Percentiles rank a stretch among this genome's conserved stretches.
phyloP scores from a whole-genome alignment of 2,888 invertebrate species.

The Chloroclystis v-ata region DNA sequence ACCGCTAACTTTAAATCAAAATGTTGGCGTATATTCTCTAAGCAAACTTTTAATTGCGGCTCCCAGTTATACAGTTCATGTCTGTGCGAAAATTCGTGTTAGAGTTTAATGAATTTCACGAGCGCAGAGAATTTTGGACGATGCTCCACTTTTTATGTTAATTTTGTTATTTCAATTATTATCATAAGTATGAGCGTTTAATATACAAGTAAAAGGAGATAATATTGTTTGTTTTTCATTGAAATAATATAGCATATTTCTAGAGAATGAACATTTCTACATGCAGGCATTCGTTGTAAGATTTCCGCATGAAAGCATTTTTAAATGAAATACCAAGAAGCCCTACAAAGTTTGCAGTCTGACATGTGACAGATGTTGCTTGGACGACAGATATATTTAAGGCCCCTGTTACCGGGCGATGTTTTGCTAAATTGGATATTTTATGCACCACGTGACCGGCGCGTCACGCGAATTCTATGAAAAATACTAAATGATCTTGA shows the following conservation, averaged over 20 bases:
- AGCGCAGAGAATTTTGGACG: constrained; percentile 44
- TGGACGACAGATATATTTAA: constrained; percentile 8
- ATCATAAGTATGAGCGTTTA: neutral
- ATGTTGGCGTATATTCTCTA: constrained; percentile 62
- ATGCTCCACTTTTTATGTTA: constrained; percentile 26
- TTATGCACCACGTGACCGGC: no score
- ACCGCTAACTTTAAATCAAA: constrained; percentile 70
- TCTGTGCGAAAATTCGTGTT: constrained; percentile 61
- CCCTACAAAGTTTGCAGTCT: constrained; percentile 9
- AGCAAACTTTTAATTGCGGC: constrained; percentile 73
- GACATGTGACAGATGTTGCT: constrained; percentile 13
- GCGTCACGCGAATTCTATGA: no score
- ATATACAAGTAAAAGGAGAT: neutral
- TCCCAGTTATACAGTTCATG: constrained; percentile 59
- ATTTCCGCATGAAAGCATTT: constrained; percentile 23
- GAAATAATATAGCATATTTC: neutral
- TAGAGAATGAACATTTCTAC: neutral
- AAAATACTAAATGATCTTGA: no score
- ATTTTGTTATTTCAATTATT: neutral
- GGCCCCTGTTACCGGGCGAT: neutral
- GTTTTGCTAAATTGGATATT: no score
- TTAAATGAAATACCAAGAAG: constrained; percentile 29
- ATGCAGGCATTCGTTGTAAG: constrained; percentile 19
- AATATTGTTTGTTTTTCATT: neutral
- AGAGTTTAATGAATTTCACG: constrained; percentile 65